These are phyloP conservation scores for Dynastes maya DNA, from an alignment of 2,888 invertebrate genomes.

Conservation along the genomic window DNA sequence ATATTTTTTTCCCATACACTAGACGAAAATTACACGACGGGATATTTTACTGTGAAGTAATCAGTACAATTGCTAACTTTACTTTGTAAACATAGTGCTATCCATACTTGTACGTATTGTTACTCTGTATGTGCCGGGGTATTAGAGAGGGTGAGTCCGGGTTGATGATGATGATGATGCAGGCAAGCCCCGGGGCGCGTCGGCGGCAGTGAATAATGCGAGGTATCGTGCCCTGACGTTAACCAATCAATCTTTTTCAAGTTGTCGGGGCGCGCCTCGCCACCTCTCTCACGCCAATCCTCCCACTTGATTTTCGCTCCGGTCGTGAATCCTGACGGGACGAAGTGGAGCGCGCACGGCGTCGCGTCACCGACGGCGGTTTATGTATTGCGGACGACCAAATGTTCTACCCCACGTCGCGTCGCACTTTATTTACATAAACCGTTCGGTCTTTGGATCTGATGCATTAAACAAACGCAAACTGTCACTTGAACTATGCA, in stretches of 20 bases:
- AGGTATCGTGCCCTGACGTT: conserved; percentile 66
- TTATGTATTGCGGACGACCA: background rate
- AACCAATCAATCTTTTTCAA: conserved; percentile 66
- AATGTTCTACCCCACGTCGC: conserved; percentile 1
- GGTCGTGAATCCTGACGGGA: conserved; percentile 60
- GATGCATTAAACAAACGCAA: conserved; percentile 7
- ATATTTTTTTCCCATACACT: too few relatives aligned
- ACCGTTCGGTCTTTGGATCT: conserved; percentile 1
- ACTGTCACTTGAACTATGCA: background rate
- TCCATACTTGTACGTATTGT: background rate
- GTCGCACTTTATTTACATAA: conserved; percentile 19
- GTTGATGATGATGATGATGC: conserved; percentile 47
- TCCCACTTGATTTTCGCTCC: conserved; percentile 65
- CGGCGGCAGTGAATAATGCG: conserved; percentile 66
- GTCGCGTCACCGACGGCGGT: conserved; percentile 18
- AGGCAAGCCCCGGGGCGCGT: conserved; percentile 57
- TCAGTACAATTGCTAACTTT: too few relatives aligned
- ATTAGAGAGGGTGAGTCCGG: conserved; percentile 46
- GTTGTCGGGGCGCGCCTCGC: conserved; percentile 64
- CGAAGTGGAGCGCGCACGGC: conserved; percentile 53
- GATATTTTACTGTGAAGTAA: too few relatives aligned
- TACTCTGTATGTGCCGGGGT: background rate
- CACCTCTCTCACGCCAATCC: conserved; percentile 65
- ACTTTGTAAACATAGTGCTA: background rate
- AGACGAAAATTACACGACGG: too few relatives aligned